These are phyloP conservation scores for Pecten maximus DNA, from an alignment of 2,888 invertebrate species.

Conservation along the genomic window DNA sequence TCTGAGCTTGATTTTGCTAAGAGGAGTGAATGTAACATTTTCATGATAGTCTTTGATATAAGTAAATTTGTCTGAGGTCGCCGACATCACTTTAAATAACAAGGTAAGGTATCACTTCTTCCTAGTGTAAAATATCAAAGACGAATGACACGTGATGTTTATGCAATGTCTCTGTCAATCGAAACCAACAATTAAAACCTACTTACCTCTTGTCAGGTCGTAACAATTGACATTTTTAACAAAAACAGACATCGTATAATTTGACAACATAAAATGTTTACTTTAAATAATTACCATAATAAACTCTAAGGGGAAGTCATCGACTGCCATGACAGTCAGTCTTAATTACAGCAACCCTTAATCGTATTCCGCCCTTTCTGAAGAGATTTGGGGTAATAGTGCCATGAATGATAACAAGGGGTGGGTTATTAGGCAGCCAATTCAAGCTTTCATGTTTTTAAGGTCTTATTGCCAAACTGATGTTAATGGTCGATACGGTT, in stretches of 20 bases:
- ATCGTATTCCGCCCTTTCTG: not conserved
- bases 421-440: too few species aligned
- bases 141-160: not conserved
- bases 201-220: not conserved
- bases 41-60: too few species aligned
- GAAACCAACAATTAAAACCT: not conserved
- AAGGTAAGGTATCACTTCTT: too few species aligned
- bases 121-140: not conserved
- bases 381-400: not conserved
- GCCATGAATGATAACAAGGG: not conserved
- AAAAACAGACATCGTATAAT: not conserved
- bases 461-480: too few species aligned
- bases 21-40: too few species aligned
- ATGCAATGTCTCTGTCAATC: not conserved
- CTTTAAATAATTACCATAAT: not conserved
- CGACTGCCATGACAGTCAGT: not conserved
- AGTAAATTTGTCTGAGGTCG: too few species aligned
- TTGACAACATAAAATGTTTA: slow-evolving; percentile 11
- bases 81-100: too few species aligned
- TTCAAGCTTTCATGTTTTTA: too few species aligned
- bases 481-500: too few species aligned
- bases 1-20: too few species aligned
- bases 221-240: not conserved
- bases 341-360: not conserved
- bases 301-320: not conserved